phyloP scores from a whole-genome alignment of 2,113 vertebrate genomes.

The Equus quagga region DNA sequence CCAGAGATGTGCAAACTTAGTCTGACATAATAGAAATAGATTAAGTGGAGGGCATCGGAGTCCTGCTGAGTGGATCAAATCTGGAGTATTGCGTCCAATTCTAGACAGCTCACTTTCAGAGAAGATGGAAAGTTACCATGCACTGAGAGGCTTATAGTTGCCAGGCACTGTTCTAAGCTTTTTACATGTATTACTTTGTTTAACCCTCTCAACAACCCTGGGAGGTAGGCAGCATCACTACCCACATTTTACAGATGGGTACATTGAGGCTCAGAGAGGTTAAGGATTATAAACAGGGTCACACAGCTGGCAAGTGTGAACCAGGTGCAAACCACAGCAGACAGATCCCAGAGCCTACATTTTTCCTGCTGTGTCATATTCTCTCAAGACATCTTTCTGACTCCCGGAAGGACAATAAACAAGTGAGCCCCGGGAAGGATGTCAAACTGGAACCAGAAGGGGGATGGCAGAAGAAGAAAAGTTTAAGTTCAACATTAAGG shows the following conservation, averaged over 20 bases:
- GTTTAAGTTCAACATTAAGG: neutral
- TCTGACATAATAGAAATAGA: neutral
- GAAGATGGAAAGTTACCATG: neutral
- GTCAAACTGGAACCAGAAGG: neutral
- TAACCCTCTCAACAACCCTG: neutral
- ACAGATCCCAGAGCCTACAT: fast-evolving
- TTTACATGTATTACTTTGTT: neutral
- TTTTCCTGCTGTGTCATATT: neutral
- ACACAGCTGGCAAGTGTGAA: neutral
- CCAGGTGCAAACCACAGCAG: neutral
- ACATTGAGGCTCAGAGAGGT: neutral
- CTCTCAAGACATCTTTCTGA: neutral
- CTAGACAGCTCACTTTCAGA: neutral
- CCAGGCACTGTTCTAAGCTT: neutral
- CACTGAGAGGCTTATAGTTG: neutral
- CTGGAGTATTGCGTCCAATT: neutral
- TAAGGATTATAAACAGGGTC: neutral
- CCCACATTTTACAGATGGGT: neutral
- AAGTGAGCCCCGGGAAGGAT: neutral
- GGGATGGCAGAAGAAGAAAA: neutral
- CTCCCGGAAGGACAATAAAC: neutral
- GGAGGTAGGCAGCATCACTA: neutral
- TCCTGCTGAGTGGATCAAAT: neutral
- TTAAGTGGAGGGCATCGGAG: neutral
- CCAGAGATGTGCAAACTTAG: neutral